These are phyloP conservation scores for Melitaea athalia DNA, from an alignment of 2,888 invertebrate genomes.

Conservation along the genomic window DNA sequence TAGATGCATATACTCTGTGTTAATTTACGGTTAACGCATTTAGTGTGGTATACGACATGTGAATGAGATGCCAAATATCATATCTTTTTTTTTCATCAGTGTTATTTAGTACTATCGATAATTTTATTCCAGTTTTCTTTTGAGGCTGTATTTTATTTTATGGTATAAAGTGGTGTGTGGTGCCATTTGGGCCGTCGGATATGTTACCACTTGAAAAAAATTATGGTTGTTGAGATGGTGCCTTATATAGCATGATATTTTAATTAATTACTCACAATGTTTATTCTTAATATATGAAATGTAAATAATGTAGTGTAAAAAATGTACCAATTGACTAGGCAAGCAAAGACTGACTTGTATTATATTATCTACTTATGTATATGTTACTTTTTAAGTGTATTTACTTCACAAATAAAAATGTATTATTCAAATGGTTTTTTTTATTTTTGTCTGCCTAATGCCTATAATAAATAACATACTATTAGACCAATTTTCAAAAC, in stretches of 20 bases:
- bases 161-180: constrained; percentile 40
- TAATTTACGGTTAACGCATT: constrained; percentile 56
- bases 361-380: constrained; percentile 64
- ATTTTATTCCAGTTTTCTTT: constrained; percentile 53
- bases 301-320: constrained; percentile 43
- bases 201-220: constrained; percentile 56
- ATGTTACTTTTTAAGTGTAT: constrained; percentile 69
- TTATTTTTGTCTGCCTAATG: constrained; percentile 17
- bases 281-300: constrained; percentile 31
- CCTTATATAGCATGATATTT: constrained; percentile 48
- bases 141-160: constrained; percentile 52
- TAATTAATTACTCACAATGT: constrained; percentile 25
- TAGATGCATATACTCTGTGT: constrained; percentile 52
- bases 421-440: constrained; percentile 52
- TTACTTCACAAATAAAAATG: constrained; percentile 66
- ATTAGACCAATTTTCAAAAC: too few species aligned
- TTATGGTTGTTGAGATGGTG: constrained; percentile 49
- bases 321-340: constrained; percentile 75
- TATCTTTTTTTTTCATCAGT: constrained; percentile 45
- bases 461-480: too few species aligned
- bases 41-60: constrained; percentile 61
- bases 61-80: constrained; percentile 78
- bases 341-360: constrained; percentile 82
- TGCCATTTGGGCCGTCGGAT: constrained; percentile 56
- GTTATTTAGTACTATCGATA: constrained; percentile 41